Percentiles rank a stretch among this genome's conserved stretches.
These are phyloP conservation scores for Cantharis rufa DNA, from an alignment of 2,888 invertebrate species.

Conservation along the genomic window DNA sequence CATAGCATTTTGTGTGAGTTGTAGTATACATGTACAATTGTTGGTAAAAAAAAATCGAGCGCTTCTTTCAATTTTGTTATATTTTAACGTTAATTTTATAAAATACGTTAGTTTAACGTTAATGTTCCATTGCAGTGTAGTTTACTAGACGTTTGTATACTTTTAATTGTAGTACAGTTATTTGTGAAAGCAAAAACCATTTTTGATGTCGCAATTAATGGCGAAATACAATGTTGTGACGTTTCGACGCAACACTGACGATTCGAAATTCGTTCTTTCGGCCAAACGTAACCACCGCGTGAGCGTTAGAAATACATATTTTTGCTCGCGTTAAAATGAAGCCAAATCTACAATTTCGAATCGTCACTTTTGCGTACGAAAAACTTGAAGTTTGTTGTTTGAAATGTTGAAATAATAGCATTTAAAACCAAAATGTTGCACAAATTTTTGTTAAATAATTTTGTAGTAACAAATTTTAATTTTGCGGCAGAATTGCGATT, in stretches of 20 bases:
- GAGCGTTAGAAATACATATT: not conserved
- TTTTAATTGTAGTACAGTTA: conserved; percentile 30
- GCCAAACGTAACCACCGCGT: not conserved
- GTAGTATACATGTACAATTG: conserved; percentile 63
- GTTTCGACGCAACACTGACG: not conserved
- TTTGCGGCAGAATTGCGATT: conserved; percentile 42
- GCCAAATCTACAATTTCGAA: not conserved
- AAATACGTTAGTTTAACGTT: conserved; percentile 48
- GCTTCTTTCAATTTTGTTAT: conserved; percentile 50
- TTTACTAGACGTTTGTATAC: conserved; percentile 40
- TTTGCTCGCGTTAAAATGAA: not conserved
- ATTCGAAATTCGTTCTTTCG: not conserved
- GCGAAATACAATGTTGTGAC: not conserved
- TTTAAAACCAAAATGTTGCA: not conserved
- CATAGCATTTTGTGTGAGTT: conserved; percentile 62
- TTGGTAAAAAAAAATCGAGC: conserved; percentile 55
- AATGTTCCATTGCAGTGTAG: conserved; percentile 50
- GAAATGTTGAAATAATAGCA: not conserved
- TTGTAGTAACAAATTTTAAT: conserved; percentile 39
- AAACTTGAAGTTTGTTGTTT: not conserved
- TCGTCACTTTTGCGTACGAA: not conserved
- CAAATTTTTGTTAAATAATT: conserved; percentile 31
- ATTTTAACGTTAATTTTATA: conserved; percentile 43
- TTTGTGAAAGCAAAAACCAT: conserved; percentile 2
- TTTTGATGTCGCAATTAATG: not conserved